These are phyloP conservation scores for Gorilla gorilla DNA, from an alignment of 2,113 vertebrate species.

Conservation along the genomic window DNA sequence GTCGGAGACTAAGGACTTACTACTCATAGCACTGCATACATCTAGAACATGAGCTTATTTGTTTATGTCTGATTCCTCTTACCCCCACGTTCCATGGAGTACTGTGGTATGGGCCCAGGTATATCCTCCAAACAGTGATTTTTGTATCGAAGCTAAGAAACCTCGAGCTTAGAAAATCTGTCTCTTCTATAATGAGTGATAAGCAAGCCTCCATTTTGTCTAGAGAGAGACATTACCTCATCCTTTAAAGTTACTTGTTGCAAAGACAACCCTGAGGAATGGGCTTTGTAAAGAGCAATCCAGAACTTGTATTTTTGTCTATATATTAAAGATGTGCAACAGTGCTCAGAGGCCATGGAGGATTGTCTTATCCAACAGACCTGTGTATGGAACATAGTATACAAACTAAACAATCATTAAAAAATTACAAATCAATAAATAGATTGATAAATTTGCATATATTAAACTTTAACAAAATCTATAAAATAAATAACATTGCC, in stretches of 20 bases:
- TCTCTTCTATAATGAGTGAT: not conserved
- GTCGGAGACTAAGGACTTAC: not conserved
- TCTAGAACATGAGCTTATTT: not conserved
- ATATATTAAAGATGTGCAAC: not conserved
- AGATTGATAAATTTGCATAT: not conserved
- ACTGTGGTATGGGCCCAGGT: not conserved
- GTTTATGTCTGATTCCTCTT: not conserved
- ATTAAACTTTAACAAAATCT: constrained; percentile 17
- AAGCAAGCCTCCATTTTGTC: not conserved
- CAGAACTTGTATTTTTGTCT: not conserved
- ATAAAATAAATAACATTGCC: not conserved
- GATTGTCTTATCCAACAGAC: not conserved
- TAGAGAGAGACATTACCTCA: not conserved
- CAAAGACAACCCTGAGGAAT: not conserved
- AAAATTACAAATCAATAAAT: constrained; percentile 3
- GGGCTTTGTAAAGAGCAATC: not conserved
- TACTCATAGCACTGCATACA: not conserved
- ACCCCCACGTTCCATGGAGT: not conserved
- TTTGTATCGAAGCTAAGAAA: not conserved
- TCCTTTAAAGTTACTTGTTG: not conserved
- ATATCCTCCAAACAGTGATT: not conserved
- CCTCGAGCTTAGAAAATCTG: not conserved
- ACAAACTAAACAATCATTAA: not conserved
- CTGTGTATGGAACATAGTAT: not conserved
- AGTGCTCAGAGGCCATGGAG: not conserved